Evolutionary conservation across 2,113 vertebrate genomes (phyloP).

Genomic region (Chascanopsetta lugubris): DNA sequence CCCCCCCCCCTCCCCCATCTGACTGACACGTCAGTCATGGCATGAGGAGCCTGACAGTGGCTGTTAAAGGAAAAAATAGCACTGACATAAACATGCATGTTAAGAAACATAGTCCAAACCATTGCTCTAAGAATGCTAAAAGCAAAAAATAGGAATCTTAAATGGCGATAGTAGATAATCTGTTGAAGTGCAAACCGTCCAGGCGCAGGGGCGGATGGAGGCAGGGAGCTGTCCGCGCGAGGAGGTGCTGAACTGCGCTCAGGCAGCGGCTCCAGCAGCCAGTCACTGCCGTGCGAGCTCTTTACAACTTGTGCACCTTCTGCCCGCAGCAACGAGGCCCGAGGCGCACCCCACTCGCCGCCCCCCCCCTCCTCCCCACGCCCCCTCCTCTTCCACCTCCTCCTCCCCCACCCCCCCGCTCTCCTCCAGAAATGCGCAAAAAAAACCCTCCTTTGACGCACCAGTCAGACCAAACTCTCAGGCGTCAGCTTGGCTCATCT

Average conservation of each 20-base stretch:
- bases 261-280: conserved; percentile 67
- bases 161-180: conserved; percentile 67
- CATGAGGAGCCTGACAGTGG: conserved; percentile 62
- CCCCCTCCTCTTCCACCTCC: no score
- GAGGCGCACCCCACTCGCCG: no score
- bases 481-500: conserved; percentile 71
- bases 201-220: conserved; percentile 68
- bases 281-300: conserved; percentile 37
- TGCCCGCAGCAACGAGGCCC: conserved; percentile 74
- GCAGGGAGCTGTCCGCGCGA: conserved; percentile 79
- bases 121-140: conserved; percentile 79
- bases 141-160: conserved; percentile 77
- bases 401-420: conserved; percentile 25
- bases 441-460: conserved; percentile 37
- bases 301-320: conserved; percentile 50
- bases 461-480: conserved; percentile 58
- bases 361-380: no score
- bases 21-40: no score
- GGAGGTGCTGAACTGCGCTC: conserved; percentile 81
- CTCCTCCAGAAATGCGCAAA: conserved; percentile 45
- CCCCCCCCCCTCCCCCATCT: conserved; percentile 45
- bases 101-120: conserved; percentile 74
- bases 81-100: conserved; percentile 83
- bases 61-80: conserved; percentile 68
- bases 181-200: conserved; percentile 80